A percentile compares a stretch with the other conserved stretches of the same genome.
Conservation (phyloP, 2,888 invertebrate genomes). For the Xiphydria camelus region DNA sequence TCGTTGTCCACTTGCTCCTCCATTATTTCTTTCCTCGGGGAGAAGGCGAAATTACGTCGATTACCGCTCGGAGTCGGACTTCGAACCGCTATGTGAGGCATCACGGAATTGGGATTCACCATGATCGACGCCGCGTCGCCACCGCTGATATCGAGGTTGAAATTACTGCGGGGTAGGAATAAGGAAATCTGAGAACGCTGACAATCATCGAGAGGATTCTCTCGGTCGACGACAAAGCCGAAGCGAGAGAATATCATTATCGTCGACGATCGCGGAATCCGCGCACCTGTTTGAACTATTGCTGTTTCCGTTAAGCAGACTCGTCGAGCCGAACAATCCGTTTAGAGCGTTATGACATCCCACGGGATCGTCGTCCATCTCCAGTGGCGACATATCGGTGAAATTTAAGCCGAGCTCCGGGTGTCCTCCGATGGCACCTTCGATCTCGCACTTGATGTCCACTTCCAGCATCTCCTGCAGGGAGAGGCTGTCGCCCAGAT, state of each 20-base stretch:
- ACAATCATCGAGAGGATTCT: too few species aligned
- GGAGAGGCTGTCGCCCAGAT: constrained; percentile 64
- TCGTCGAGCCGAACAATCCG: constrained; percentile 48
- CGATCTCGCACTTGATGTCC: constrained; percentile 86
- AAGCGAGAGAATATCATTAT: constrained; percentile 1
- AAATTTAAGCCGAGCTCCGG: constrained; percentile 63
- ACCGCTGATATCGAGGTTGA: constrained; percentile 70
- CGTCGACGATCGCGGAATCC: too few species aligned
- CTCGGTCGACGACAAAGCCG: too few species aligned
- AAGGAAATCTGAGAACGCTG: too few species aligned
- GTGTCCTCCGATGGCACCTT: constrained; percentile 74
- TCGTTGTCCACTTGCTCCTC: constrained; percentile 36
- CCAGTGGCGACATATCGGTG: constrained; percentile 61
- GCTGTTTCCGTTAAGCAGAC: constrained; percentile 51
- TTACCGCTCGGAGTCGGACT: constrained; percentile 27
- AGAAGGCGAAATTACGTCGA: constrained; percentile 38
- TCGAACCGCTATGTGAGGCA: constrained; percentile 69
- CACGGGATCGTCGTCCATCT: constrained; percentile 66
- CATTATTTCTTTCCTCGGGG: constrained; percentile 33
- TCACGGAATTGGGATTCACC: constrained; percentile 89
- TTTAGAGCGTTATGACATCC: constrained; percentile 47
- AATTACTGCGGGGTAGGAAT: constrained; percentile 62
- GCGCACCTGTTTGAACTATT: constrained; percentile 53
- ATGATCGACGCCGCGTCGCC: constrained; percentile 77
- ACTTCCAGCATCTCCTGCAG: constrained; percentile 90